A percentile compares a stretch with the other conserved stretches of the same genome.
Conservation (phyloP, 2,113 vertebrate genomes). For the Xiphias gladius region DNA sequence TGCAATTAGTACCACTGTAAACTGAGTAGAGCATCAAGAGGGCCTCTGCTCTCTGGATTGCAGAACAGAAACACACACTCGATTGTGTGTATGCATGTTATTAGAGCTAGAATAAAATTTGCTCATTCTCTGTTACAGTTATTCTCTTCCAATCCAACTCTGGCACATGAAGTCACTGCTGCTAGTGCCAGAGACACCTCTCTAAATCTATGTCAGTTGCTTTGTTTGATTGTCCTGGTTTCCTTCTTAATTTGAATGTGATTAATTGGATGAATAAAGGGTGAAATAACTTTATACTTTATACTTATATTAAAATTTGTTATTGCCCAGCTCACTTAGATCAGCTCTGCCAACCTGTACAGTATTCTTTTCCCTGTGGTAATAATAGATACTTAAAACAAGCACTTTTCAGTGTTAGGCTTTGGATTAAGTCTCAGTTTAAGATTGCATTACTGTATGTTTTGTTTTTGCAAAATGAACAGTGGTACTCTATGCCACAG, state of each 20-base stretch:
- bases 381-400: not conserved
- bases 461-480: not conserved
- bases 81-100: no score
- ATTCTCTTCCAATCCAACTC: constrained; percentile 1
- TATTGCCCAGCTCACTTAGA: not conserved
- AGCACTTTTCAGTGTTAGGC: not conserved
- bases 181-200: not conserved
- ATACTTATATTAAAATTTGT: not conserved
- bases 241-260: no score
- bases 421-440: not conserved
- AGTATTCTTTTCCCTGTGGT: not conserved
- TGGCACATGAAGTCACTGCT: constrained; percentile 28
- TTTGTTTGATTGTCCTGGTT: no score
- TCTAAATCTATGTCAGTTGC: no score
- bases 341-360: not conserved
- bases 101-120: no score
- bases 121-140: not conserved
- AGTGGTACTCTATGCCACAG: not conserved
- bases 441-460: not conserved
- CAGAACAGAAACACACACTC: constrained; percentile 10
- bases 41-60: constrained; percentile 28
- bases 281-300: not conserved
- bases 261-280: not conserved
- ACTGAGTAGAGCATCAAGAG: constrained; percentile 25
- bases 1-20: constrained; percentile 46